Evolutionary conservation across 2,113 vertebrate species (phyloP), one percentile per base, ranked within the genome.

Genomic region (Hippocampus barbouri): DNA sequence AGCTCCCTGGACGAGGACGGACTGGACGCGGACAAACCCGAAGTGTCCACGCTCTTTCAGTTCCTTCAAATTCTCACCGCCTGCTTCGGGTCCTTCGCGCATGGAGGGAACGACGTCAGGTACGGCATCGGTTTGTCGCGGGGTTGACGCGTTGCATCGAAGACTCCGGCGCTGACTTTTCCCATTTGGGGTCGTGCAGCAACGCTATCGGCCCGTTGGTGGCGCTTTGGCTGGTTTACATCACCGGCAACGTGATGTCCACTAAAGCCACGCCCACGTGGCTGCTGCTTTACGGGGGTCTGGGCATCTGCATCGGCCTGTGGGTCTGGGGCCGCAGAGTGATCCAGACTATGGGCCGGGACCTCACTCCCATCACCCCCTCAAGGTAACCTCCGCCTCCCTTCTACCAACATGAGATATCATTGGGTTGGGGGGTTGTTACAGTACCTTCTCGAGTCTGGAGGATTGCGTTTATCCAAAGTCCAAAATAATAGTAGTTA

Each of bases 291-390:
- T 99, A 96, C 0, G 97, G 97, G 2, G 96, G 97, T 0, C 88
- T 92, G 4, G 97, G 97, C 34, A 99, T 99, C 86, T 99, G 97
- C 34, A 92, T 83, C 0, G 97, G 97, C n/a, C 85, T 99, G 9
- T 99, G 97, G 97, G 95, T 99, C 27, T 99, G 97, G 97, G 97
- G 97, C 40, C 92, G 96, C 66, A 89, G 97, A 86, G 97, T 99
- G 71, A 99, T 99, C 80, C 96, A 99, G 92, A 99, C 97, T 0
- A 98, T 99, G 97, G 97, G 97, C 25, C 95, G 90, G 73, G 97
- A 99, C 84, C 93, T 99, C 40, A 99, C 97, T 0, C 96, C 97
- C 18, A 99, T 98, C 85, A 98, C 97, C 0, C 97, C 97, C 66
- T 89, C 89, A 76, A 91, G 88, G 87, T 90, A 87, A 41, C 1